Conservation (phyloP, 2,888 invertebrate species). For the Pinctada fucata region DNA sequence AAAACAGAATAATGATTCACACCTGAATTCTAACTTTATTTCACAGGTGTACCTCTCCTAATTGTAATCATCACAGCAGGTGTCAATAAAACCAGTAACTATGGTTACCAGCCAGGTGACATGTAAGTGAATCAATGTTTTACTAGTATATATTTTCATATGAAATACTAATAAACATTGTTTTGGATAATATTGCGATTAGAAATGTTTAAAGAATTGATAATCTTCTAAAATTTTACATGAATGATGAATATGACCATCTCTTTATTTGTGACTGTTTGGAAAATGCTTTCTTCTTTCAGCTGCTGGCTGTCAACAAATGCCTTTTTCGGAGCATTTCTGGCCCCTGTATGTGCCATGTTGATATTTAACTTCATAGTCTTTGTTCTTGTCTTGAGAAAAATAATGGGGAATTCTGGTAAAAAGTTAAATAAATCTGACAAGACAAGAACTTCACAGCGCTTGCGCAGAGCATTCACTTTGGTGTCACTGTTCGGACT, state of each 20-base stretch:
- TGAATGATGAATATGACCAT: no score
- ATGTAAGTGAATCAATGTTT: conserved; percentile 64
- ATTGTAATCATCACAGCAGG: conserved; percentile 74
- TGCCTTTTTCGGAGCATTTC: conserved; percentile 68
- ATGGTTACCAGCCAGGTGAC: conserved; percentile 72
- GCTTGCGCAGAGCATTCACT: conserved; percentile 65
- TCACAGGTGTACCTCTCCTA: conserved; percentile 76
- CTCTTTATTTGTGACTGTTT: no score
- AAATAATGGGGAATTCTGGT: conserved; percentile 51
- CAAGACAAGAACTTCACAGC: conserved; percentile 50
- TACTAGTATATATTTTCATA: neutral
- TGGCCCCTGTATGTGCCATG: conserved; percentile 76
- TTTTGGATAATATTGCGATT: no score
- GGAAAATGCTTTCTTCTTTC: conserved; percentile 10
- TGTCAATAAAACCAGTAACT: conserved; percentile 71
- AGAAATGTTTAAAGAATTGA: no score
- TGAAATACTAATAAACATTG: neutral
- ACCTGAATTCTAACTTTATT: neutral
- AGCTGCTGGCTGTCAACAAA: conserved; percentile 70
- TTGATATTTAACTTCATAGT: conserved; percentile 76
- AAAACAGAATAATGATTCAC: no score
- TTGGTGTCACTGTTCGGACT: conserved; percentile 70
- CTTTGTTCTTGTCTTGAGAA: conserved; percentile 75
- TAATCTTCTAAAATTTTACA: no score
- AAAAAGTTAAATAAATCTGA: conserved; percentile 63